phyloP scores from a whole-genome alignment of 2,797 vertebrate genomes.

The Phrynocephalus forsythii region DNA sequence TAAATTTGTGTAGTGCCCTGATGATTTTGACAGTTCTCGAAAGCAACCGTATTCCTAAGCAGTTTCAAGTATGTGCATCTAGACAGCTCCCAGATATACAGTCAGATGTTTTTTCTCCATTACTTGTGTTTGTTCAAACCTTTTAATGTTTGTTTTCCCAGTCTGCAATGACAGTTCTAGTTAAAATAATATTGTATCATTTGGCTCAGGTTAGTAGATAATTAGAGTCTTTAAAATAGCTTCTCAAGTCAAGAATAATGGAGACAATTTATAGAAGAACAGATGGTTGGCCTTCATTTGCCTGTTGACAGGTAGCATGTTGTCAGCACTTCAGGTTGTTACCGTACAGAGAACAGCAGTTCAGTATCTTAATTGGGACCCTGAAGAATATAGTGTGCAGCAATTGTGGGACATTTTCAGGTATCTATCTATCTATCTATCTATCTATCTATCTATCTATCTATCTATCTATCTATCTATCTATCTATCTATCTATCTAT shows the following conservation, averaged over 20 bases:
- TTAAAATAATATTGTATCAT: constrained; percentile 71
- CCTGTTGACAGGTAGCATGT: constrained; percentile 93
- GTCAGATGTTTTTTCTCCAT: constrained; percentile 42
- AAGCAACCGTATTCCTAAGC: not conserved
- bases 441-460: too few relatives aligned
- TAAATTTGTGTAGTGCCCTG: constrained; percentile 52
- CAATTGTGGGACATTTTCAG: constrained; percentile 74
- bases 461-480: constrained; percentile 37
- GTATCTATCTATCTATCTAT: constrained; percentile 43
- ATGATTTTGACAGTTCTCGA: not conserved
- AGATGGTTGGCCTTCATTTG: constrained; percentile 92
- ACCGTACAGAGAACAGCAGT: constrained; percentile 91
- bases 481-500: constrained; percentile 37
- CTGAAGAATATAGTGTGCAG: constrained; percentile 87
- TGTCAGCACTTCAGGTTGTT: constrained; percentile 89
- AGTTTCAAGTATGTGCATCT: constrained; percentile 36
- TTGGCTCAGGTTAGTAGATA: constrained; percentile 75
- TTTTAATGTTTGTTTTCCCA: constrained; percentile 67
- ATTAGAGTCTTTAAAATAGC: constrained; percentile 78
- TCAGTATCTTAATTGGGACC: constrained; percentile 95
- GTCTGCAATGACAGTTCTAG: constrained; percentile 54
- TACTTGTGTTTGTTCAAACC: constrained; percentile 59
- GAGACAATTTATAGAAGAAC: constrained; percentile 87
- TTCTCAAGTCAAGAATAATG: constrained; percentile 84
- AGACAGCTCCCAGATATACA: constrained; percentile 17